Evolutionary conservation across 2,113 vertebrate species (phyloP), one percentile per base, ranked within the genome.

Genomic region (Balaenoptera acutorostrata): DNA sequence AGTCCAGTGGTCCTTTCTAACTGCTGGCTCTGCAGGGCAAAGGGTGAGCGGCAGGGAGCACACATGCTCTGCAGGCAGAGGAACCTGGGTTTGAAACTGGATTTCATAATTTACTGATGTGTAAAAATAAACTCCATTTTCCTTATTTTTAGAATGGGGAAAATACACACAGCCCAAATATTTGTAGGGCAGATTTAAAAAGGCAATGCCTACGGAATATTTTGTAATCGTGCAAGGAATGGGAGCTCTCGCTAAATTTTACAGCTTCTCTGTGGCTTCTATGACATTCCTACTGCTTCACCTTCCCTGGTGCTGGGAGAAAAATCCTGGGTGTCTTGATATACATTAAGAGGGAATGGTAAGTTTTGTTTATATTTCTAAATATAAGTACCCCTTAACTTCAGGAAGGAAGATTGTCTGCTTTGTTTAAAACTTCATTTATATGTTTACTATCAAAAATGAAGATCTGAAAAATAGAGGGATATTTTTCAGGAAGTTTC

Each of bases 341-440:
- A 33, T 5, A 41, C 21, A 44, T 36, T 31, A 80, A 93, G 61
- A 80, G 20, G n/a, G 57, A 83, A 86, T 23, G 55, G 29, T 17
- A 39, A 75, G 10, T 46, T 80, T 68, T 90, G 12, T 74, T 85
- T 91, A 18, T 46, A n/a, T 46, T 77, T 64, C 41, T 86, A 72
- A 75, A 68, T 39, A 57, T 14, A 72, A 93, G 23, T 15, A 41
- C 4, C 8, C 11, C 36, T 91, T 78, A 83, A 85, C 39, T 72
- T 81, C 18, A 66, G 46, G 39, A 66, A 91, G 25, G 13, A 94
- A 90, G 25, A 92, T 17, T 49, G 33, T 9, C 18, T 36, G 44
- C 68, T 72, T 88, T 90, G 63, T 69, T 77, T 52, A 74, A 93
- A 96, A 80, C 6, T 44, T 83, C 39, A 82, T 59, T 27, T 77